These are phyloP conservation scores for Bostrychus sinensis DNA, from an alignment of 2,113 vertebrate genomes.

Conservation along the genomic window DNA sequence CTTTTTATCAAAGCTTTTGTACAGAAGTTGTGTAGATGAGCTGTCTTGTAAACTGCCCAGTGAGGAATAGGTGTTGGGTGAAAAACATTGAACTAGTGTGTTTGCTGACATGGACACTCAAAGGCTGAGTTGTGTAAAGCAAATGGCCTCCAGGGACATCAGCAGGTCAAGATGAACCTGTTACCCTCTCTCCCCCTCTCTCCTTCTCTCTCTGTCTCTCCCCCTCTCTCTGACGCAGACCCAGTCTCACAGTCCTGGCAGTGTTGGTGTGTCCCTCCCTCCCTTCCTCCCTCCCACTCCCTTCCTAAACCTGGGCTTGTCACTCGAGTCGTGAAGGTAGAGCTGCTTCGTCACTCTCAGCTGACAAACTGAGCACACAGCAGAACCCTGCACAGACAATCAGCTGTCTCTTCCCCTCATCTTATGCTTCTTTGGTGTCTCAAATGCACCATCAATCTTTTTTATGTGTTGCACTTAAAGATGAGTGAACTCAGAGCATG, in stretches of 20 bases:
- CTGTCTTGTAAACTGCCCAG: not conserved
- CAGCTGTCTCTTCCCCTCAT: slow-evolving; percentile 13
- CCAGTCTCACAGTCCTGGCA: slow-evolving; percentile 5
- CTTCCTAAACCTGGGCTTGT: slow-evolving; percentile 38
- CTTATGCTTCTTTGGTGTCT: not conserved
- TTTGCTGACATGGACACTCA: slow-evolving; percentile 12
- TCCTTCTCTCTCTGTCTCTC: too few relatives aligned
- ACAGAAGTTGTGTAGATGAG: not conserved
- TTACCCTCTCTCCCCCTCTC: slow-evolving; percentile 6
- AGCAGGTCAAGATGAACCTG: slow-evolving; percentile 45
- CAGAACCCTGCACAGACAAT: slow-evolving; percentile 23
- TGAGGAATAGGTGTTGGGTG: not conserved
- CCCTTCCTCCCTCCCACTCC: slow-evolving; percentile 14
- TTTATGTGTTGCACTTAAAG: not conserved
- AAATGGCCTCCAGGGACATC: slow-evolving; percentile 39
- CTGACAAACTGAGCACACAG: slow-evolving; percentile 48
- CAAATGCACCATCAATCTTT: not conserved
- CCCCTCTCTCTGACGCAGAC: slow-evolving; percentile 24
- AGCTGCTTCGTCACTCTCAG: slow-evolving; percentile 57
- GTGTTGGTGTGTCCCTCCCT: not conserved
- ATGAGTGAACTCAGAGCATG: not conserved
- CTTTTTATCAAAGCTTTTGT: too few relatives aligned
- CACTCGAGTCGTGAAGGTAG: slow-evolving; percentile 41
- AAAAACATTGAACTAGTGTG: not conserved
- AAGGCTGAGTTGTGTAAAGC: slow-evolving; percentile 14